Percentiles rank a stretch among this genome's conserved stretches.
phyloP scores from a whole-genome alignment of 2,888 invertebrate species.

The Asteroscopus sphinx region DNA sequence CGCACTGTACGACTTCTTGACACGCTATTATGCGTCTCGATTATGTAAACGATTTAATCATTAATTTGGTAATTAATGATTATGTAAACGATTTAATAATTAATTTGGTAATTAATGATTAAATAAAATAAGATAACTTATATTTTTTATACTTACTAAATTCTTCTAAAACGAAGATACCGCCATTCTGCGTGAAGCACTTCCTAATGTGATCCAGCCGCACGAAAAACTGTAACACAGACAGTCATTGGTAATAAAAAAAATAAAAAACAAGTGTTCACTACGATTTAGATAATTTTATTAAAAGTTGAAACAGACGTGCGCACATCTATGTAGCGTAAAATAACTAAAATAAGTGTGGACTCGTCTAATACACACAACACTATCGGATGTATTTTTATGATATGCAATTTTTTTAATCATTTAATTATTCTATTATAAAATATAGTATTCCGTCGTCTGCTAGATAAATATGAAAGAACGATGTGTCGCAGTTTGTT shows the following conservation, averaged over 20 bases:
- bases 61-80: not conserved
- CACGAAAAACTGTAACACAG: constrained; percentile 98
- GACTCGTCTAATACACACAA: too few relatives aligned
- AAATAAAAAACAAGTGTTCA: not conserved
- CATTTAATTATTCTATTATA: too few relatives aligned
- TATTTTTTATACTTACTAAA: constrained; percentile 95
- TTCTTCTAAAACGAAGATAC: constrained; percentile 99
- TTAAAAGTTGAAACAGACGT: constrained; percentile 36
- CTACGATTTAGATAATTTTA: constrained; percentile 13
- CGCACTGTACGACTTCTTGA: too few relatives aligned
- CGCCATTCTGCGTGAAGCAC: constrained; percentile 99
- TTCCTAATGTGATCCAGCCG: constrained; percentile 99
- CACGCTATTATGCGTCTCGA: too few relatives aligned
- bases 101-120: not conserved
- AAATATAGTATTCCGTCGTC: too few relatives aligned
- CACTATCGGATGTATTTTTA: too few relatives aligned
- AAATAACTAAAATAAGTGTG: constrained; percentile 8
- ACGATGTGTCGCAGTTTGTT: not conserved
- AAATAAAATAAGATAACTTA: too few relatives aligned
- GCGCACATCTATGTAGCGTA: constrained; percentile 50
- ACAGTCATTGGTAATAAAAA: constrained; percentile 29
- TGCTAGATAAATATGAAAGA: too few relatives aligned
- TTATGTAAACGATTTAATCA: too few relatives aligned
- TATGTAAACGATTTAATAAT: too few relatives aligned
- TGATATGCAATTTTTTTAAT: too few relatives aligned